A percentile compares a stretch with the other conserved stretches of the same genome.
phyloP scores from a whole-genome alignment of 2,113 vertebrate species.

The Oenanthe melanoleuca region DNA sequence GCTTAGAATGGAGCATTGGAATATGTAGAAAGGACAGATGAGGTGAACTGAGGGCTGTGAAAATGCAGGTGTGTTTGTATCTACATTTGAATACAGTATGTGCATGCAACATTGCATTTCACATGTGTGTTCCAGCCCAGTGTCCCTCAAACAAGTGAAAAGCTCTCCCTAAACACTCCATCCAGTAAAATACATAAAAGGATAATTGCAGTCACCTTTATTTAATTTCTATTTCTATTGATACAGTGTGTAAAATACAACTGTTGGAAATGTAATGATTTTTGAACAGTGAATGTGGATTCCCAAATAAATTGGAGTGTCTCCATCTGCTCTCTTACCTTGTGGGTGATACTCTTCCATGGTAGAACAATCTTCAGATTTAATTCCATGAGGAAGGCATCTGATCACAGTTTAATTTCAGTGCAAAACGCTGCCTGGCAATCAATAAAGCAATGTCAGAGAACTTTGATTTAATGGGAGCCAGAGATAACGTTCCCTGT shows the following conservation, averaged over 20 bases:
- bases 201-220: slow-evolving; percentile 37
- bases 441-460: slow-evolving; percentile 73
- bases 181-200: slow-evolving; percentile 24
- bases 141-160: slow-evolving; percentile 19
- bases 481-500: slow-evolving; percentile 44
- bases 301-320: slow-evolving; percentile 64
- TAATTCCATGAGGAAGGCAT: slow-evolving; percentile 69
- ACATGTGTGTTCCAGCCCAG: neutral
- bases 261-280: slow-evolving; percentile 61
- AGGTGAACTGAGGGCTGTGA: neutral
- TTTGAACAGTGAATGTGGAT: slow-evolving; percentile 50
- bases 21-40: neutral
- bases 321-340: slow-evolving; percentile 63
- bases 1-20: neutral
- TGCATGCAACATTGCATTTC: neutral
- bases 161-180: neutral
- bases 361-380: slow-evolving; percentile 59
- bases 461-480: slow-evolving; percentile 72
- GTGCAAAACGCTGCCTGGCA: slow-evolving; percentile 54
- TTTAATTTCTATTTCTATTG: neutral
- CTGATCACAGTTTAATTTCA: slow-evolving; percentile 75
- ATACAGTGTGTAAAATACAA: slow-evolving; percentile 1
- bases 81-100: neutral
- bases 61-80: fast-evolving
- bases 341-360: slow-evolving; percentile 62